phyloP scores from a whole-genome alignment of 2,797 vertebrate species.

The Siniperca undulata region DNA sequence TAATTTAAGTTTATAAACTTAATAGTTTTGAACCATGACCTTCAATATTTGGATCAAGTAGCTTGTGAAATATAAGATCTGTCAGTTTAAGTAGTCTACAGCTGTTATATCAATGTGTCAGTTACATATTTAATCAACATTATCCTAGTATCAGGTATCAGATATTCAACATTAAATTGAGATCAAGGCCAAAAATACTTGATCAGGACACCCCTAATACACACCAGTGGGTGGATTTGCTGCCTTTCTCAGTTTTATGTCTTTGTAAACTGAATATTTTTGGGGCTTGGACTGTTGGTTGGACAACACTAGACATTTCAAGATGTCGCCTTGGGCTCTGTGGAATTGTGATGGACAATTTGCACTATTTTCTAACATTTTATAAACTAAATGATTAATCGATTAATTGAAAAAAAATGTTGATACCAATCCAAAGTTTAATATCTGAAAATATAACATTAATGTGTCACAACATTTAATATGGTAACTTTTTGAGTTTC shows the following conservation, averaged over 20 bases:
- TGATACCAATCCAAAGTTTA: background rate
- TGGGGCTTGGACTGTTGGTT: background rate
- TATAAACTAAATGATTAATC: background rate
- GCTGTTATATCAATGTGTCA: background rate
- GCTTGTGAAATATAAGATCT: conserved; percentile 11
- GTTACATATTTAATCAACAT: background rate
- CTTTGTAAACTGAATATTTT: background rate
- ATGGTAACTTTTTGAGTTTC: background rate
- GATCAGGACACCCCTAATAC: background rate
- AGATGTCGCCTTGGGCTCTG: background rate
- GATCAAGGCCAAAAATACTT: background rate
- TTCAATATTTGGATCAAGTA: conserved; percentile 23
- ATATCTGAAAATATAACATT: background rate
- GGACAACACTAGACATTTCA: background rate
- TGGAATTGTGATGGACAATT: too few species aligned
- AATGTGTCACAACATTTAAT: background rate
- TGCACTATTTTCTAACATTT: background rate
- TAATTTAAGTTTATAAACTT: background rate
- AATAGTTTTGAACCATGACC: background rate
- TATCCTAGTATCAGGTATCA: background rate
- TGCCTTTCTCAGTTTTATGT: background rate
- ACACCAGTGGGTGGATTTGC: background rate
- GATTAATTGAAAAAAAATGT: background rate
- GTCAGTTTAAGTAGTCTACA: background rate
- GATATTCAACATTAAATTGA: too few species aligned